A percentile compares a stretch with the other conserved stretches of the same genome.
Evolutionary conservation across 2,888 invertebrate genomes (phyloP).

Genomic region (Drosophila siamana): DNA sequence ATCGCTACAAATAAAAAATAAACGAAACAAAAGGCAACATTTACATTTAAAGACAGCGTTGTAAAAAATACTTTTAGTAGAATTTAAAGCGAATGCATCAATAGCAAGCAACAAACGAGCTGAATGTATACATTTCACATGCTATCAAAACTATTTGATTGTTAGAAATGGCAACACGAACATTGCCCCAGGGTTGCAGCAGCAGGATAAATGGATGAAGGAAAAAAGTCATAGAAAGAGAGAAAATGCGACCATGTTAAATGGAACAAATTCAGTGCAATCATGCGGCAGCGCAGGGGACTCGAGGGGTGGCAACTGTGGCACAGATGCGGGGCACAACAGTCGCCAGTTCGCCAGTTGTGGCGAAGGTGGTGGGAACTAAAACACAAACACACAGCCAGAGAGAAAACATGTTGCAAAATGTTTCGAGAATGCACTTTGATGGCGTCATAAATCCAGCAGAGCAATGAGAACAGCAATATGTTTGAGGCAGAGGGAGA

Average conservation of each 20-base stretch:
- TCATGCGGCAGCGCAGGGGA: conserved; percentile 37
- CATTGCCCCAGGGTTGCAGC: conserved; percentile 59
- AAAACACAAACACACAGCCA: conserved; percentile 42
- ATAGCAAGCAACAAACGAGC: neutral
- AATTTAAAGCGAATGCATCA: neutral
- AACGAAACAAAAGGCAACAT: neutral
- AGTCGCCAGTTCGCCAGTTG: neutral
- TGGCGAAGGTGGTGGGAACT: conserved; percentile 12
- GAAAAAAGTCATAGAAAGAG: conserved; percentile 20
- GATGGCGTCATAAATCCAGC: conserved; percentile 73
- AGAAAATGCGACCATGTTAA: conserved; percentile 67
- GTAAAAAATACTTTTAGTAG: too few species aligned
- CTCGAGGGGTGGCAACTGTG: conserved; percentile 22
- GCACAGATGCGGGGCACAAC: neutral
- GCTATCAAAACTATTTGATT: conserved; percentile 14
- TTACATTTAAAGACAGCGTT: neutral
- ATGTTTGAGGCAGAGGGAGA: conserved; percentile 2
- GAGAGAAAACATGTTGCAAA: conserved; percentile 71
- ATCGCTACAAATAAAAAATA: neutral
- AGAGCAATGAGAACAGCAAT: conserved; percentile 35
- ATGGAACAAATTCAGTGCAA: conserved; percentile 66
- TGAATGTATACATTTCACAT: neutral
- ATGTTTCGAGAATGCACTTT: conserved; percentile 67
- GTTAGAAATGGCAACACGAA: conserved; percentile 36
- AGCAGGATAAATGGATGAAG: conserved; percentile 15